phyloP scores from a whole-genome alignment of 37 sponge, comb jelly and placozoan species.

The Geodia barretti region DNA sequence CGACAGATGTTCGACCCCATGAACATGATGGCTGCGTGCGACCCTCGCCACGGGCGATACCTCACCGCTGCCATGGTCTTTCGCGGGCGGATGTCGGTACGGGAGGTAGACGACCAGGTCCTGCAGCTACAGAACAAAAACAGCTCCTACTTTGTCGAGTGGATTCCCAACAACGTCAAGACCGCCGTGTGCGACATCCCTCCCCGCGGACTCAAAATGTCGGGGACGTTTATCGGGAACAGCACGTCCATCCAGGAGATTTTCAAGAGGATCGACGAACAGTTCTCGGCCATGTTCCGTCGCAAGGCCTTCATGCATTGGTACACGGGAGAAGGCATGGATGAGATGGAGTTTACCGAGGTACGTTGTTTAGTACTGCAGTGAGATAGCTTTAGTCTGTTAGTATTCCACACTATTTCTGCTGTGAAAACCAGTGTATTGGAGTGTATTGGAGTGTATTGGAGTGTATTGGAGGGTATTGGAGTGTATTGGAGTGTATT shows the following conservation, averaged over 20 bases:
- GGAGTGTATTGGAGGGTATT: too few species aligned
- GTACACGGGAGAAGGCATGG: conserved; percentile 94
- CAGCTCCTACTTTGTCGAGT: conserved; percentile 96
- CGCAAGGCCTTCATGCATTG: conserved; percentile 97
- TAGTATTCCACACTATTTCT: too few species aligned
- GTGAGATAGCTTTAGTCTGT: too few species aligned
- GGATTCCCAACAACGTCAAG: conserved; percentile 98
- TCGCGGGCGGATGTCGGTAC: conserved; percentile 93
- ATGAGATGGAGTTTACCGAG: conserved; percentile 93
- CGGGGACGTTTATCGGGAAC: conserved; percentile 93
- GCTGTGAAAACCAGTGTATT: too few species aligned
- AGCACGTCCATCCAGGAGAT: conserved; percentile 96
- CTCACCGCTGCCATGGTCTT: conserved; percentile 93
- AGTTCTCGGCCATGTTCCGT: conserved; percentile 96
- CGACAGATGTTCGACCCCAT: conserved; percentile 96
- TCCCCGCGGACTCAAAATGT: conserved; percentile 91
- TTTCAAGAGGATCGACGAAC: conserved; percentile 95
- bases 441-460: too few species aligned
- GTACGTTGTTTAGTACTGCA: too few species aligned
- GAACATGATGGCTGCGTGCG: conserved; percentile 98
- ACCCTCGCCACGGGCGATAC: conserved; percentile 93
- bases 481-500: too few species aligned
- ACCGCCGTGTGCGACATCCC: conserved; percentile 95
- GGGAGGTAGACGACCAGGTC: conserved; percentile 91
- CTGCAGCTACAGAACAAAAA: conserved; percentile 96